These are phyloP conservation scores for Pica pica DNA, from an alignment of 2,113 vertebrate genomes.

Conservation along the genomic window DNA sequence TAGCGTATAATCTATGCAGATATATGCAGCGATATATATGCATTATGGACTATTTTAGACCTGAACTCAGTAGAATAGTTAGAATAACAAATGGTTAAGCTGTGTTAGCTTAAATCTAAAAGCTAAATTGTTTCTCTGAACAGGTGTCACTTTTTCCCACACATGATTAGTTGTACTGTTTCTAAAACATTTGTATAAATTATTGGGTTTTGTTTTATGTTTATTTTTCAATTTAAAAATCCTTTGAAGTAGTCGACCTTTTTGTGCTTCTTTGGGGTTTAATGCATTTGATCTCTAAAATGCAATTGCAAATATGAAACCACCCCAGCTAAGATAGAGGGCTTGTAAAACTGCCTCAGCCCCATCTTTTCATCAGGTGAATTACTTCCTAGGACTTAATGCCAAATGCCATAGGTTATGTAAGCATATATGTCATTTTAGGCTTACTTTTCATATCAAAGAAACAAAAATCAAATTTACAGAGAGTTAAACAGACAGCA, in stretches of 20 bases:
- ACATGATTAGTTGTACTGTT: not conserved
- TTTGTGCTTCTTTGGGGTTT: not conserved
- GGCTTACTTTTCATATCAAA: not conserved
- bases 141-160: constrained; percentile 7
- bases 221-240: constrained; percentile 47
- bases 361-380: not conserved
- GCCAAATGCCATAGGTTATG: not conserved
- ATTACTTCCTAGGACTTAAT: not conserved
- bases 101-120: not conserved
- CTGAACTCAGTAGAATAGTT: not conserved
- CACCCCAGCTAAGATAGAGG: not conserved
- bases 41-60: constrained; percentile 57
- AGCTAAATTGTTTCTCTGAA: constrained; percentile 18
- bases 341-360: not conserved
- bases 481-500: not conserved
- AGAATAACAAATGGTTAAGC: constrained; percentile 51
- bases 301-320: not conserved
- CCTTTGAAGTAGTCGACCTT: constrained; percentile 29
- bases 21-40: constrained; percentile 34
- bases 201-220: not conserved
- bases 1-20: constrained; percentile 43
- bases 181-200: constrained; percentile 31
- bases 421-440: not conserved
- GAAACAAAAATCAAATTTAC: not conserved
- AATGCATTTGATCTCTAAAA: constrained; percentile 51